Conservation (phyloP, 2,797 vertebrate genomes). For the Avahi laniger region DNA sequence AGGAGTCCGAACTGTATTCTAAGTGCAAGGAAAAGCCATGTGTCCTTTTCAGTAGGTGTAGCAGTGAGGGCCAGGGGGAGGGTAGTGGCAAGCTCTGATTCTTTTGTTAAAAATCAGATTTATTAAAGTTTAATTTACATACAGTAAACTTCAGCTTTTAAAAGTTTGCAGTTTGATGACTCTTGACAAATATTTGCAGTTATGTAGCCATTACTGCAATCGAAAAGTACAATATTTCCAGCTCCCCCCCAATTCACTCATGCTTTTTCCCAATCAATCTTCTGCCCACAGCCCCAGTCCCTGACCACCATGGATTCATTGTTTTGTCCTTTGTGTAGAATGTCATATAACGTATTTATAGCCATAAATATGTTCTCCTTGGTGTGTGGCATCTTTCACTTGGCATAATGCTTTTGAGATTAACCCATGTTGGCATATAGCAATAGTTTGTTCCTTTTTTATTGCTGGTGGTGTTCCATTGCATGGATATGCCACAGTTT, state of each 20-base stretch:
- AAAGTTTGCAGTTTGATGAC: neutral
- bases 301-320: neutral
- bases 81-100: neutral
- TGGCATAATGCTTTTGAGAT: neutral
- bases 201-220: neutral
- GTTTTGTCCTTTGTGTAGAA: neutral
- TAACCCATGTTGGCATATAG: neutral
- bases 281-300: neutral
- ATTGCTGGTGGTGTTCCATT: neutral
- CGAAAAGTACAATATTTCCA: neutral
- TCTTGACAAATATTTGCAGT: neutral
- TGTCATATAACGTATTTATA: neutral
- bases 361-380: neutral
- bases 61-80: rapidly evolving
- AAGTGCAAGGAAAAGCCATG: neutral
- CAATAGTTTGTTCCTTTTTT: neutral
- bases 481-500: neutral
- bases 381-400: neutral
- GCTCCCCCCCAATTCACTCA: neutral
- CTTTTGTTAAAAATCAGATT: neutral
- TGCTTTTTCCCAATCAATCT: neutral
- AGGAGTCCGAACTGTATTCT: neutral
- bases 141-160: neutral
- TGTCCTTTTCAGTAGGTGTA: neutral
- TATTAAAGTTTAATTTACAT: neutral